A percentile compares a stretch with the other conserved stretches of the same genome.
Conservation (phyloP, 2,113 vertebrate species). For the Vimba vimba region DNA sequence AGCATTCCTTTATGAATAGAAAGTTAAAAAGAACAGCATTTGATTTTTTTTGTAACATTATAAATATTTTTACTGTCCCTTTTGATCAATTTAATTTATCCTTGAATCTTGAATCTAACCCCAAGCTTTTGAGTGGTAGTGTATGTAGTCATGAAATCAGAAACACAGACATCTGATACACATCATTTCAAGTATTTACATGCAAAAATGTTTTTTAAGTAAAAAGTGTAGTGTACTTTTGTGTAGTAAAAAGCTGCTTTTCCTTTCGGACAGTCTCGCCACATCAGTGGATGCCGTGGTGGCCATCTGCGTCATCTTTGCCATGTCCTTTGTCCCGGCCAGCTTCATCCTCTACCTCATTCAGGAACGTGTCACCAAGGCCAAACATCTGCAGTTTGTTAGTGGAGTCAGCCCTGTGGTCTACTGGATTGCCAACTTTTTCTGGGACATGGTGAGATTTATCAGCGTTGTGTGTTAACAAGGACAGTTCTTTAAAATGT, state of each 20-base stretch:
- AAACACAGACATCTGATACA: not conserved
- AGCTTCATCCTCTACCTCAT: conserved; percentile 97
- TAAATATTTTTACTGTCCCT: too few species aligned
- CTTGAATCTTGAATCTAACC: too few species aligned
- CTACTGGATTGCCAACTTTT: conserved; percentile 94
- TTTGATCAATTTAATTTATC: too few species aligned
- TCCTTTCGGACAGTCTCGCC: conserved; percentile 78
- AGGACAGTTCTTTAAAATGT: not conserved
- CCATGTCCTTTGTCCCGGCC: conserved; percentile 97
- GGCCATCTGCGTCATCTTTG: conserved; percentile 95
- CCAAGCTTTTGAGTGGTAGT: not conserved
- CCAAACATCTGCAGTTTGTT: conserved; percentile 95
- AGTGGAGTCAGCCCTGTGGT: conserved; percentile 88
- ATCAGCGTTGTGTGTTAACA: conserved; percentile 1
- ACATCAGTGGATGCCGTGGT: conserved; percentile 93
- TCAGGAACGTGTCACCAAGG: conserved; percentile 92
- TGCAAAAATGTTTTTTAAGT: too few species aligned
- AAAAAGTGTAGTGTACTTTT: not conserved
- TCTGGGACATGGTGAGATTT: conserved; percentile 89
- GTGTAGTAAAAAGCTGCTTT: not conserved
- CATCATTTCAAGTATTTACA: not conserved
- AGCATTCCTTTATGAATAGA: too few species aligned
- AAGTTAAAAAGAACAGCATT: too few species aligned
- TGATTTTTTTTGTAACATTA: too few species aligned
- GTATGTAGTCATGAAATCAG: not conserved